Evolutionary conservation across 2,888 invertebrate genomes (phyloP).

Genomic region (Drosophila quinaria): DNA sequence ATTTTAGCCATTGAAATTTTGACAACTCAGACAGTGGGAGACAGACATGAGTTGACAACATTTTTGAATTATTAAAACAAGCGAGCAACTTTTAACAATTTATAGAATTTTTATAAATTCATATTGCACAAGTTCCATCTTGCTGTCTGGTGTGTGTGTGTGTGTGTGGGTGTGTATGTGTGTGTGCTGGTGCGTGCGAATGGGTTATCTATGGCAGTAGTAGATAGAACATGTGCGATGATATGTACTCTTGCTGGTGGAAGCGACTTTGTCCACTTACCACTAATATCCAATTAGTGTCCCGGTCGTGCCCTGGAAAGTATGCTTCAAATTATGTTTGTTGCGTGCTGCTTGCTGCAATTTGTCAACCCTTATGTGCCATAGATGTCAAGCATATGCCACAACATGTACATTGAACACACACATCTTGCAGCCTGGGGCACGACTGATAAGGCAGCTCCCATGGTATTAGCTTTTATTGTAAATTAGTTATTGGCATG

Average conservation of each 20-base stretch:
- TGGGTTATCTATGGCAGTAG: slow-evolving; percentile 48
- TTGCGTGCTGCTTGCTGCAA: slow-evolving; percentile 61
- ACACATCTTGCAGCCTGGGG: background rate
- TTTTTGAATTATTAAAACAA: slow-evolving; percentile 65
- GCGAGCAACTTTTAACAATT: slow-evolving; percentile 36
- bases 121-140: slow-evolving; percentile 34
- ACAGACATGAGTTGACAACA: slow-evolving; percentile 40
- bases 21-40: background rate
- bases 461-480: slow-evolving; percentile 62
- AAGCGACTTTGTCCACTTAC: slow-evolving; percentile 58
- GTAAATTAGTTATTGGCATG: slow-evolving; percentile 81
- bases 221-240: slow-evolving; percentile 68
- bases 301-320: slow-evolving; percentile 60
- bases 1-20: background rate
- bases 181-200: slow-evolving; percentile 24
- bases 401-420: slow-evolving; percentile 24
- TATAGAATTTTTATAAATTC: slow-evolving; percentile 29
- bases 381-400: slow-evolving; percentile 61
- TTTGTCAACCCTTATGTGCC: slow-evolving; percentile 70
- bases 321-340: slow-evolving; percentile 71
- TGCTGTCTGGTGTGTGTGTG: background rate
- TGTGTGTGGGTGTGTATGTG: background rate
- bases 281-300: slow-evolving; percentile 79
- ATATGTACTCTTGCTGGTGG: slow-evolving; percentile 17
- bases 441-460: slow-evolving; percentile 68